A percentile compares a stretch with the other conserved stretches of the same genome.
Conservation (phyloP, 2,888 invertebrate species). For the Apomyelois bistriatella region DNA sequence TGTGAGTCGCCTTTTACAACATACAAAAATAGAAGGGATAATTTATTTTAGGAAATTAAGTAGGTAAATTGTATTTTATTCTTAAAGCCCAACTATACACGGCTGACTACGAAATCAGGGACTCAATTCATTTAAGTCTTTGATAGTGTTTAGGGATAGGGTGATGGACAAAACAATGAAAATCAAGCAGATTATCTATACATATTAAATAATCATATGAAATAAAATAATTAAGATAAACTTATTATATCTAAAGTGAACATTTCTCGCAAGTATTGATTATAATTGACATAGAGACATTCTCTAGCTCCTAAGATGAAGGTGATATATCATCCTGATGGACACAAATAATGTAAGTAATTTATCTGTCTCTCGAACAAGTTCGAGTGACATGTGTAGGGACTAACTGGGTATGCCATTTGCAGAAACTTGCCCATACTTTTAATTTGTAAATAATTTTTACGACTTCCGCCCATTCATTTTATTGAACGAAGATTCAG, state of each 20-base stretch:
- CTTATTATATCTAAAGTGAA: too few relatives aligned
- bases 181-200: too few relatives aligned
- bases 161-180: too few relatives aligned
- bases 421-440: background rate
- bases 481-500: slow-evolving; percentile 4
- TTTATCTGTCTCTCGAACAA: background rate
- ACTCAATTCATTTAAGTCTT: too few relatives aligned
- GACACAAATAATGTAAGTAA: background rate
- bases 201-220: too few relatives aligned
- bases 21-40: too few relatives aligned
- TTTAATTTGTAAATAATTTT: slow-evolving; percentile 1
- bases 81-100: too few relatives aligned
- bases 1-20: too few relatives aligned
- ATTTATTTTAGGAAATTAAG: too few relatives aligned
- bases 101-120: too few relatives aligned
- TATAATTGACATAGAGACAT: background rate
- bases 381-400: background rate
- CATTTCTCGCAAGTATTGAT: background rate
- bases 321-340: slow-evolving; percentile 1
- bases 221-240: background rate
- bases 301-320: background rate
- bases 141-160: too few relatives aligned
- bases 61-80: too few relatives aligned
- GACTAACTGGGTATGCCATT: background rate
- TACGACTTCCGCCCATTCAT: background rate